Conservation (phyloP, 2,888 invertebrate genomes). For the Cephus pulcher region DNA sequence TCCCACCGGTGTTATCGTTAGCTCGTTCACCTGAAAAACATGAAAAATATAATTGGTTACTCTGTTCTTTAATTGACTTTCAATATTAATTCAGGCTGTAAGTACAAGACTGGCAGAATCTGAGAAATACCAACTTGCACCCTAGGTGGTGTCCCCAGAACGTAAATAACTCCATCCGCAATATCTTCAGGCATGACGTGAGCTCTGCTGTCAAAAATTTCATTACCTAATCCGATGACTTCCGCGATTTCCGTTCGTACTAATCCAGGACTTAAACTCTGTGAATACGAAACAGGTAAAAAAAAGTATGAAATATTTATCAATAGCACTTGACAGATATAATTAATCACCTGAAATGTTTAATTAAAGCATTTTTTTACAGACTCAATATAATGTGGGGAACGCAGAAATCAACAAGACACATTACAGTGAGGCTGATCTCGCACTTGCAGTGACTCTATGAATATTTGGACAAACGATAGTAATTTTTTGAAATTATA, state of each 20-base stretch:
- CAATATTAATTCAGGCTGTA: background rate
- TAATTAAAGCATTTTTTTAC: too few species aligned
- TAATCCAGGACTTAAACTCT: constrained; percentile 26
- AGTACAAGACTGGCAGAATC: background rate
- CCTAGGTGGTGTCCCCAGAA: background rate
- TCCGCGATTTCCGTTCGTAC: background rate
- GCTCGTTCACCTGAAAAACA: background rate
- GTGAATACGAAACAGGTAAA: background rate
- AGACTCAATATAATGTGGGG: too few species aligned
- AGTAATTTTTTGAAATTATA: too few species aligned
- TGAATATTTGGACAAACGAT: too few species aligned
- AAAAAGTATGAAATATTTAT: too few species aligned
- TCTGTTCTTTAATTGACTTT: background rate
- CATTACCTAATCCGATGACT: background rate
- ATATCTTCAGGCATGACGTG: background rate
- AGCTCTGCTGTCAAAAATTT: rapidly evolving
- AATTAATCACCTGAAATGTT: too few species aligned
- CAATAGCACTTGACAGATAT: too few species aligned
- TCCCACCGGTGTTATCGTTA: background rate
- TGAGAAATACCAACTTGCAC: background rate
- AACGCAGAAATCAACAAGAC: too few species aligned
- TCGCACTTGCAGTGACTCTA: too few species aligned
- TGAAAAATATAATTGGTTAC: background rate
- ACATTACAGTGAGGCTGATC: too few species aligned
- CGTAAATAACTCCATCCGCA: background rate